Evolutionary conservation across 2,797 vertebrate genomes (phyloP).

Genomic region (Accipiter fasciatus): DNA sequence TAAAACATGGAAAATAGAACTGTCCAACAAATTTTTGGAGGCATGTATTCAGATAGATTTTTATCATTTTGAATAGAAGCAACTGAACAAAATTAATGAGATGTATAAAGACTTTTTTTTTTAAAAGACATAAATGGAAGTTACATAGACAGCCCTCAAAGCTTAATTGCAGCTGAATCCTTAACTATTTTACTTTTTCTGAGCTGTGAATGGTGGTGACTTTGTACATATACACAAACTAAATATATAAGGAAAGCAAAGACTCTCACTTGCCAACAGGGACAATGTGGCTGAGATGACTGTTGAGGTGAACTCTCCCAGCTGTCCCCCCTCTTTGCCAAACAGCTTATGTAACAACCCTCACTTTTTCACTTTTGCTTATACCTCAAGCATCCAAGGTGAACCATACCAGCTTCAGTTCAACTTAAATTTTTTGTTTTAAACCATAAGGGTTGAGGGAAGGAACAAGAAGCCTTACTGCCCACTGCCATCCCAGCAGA

Average conservation of each 20-base stretch:
- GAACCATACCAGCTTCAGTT: not conserved
- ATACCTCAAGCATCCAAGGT: not conserved
- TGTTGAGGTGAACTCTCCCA: not conserved
- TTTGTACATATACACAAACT: not conserved
- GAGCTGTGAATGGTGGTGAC: not conserved
- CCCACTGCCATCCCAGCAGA: not conserved
- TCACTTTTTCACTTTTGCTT: not conserved
- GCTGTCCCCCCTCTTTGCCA: not conserved
- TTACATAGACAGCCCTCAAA: not conserved
- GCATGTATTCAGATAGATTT: not conserved
- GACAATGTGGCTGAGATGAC: accelerated
- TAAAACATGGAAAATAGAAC: not conserved
- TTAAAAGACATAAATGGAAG: not conserved
- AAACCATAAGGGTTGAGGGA: not conserved
- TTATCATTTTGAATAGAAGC: not conserved
- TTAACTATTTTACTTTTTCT: not conserved
- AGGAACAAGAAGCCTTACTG: not conserved
- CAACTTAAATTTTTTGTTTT: not conserved
- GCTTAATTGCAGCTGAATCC: not conserved
- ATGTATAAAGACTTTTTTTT: not conserved
- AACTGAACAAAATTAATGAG: not conserved
- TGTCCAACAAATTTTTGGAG: not conserved
- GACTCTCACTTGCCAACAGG: not conserved
- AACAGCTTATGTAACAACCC: not conserved
- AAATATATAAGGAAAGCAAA: not conserved